phyloP scores from a whole-genome alignment of 2,797 vertebrate genomes.

The Sebastes trivittatus region DNA sequence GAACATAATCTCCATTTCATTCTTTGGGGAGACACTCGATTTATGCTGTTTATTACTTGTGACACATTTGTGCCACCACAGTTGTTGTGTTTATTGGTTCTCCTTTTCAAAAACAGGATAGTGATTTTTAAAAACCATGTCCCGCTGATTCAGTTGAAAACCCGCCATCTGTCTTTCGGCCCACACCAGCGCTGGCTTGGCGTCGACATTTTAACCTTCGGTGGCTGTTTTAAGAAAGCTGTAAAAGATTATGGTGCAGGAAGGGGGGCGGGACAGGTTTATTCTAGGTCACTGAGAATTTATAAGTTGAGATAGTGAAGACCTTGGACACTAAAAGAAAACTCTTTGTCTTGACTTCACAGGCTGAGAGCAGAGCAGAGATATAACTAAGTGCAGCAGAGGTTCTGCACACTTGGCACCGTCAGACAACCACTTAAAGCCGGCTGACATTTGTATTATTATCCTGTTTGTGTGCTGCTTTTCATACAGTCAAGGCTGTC shows the following conservation, averaged over 20 bases:
- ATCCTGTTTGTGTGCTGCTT: slow-evolving; percentile 33
- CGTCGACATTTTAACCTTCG: slow-evolving; percentile 53
- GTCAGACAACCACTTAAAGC: slow-evolving; percentile 29
- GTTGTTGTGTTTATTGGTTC: slow-evolving; percentile 25
- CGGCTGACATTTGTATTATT: slow-evolving; percentile 49
- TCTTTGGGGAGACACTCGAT: slow-evolving; percentile 23
- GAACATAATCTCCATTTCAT: slow-evolving; percentile 54
- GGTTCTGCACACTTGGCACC: slow-evolving; percentile 10
- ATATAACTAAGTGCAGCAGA: slow-evolving; percentile 32
- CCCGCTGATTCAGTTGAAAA: slow-evolving; percentile 32
- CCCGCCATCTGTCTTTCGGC: not conserved
- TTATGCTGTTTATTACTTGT: slow-evolving; percentile 27
- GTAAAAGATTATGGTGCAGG: slow-evolving; percentile 56
- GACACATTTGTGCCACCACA: not conserved
- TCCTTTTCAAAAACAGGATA: slow-evolving; percentile 23
- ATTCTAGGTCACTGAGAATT: slow-evolving; percentile 57
- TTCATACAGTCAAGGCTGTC: slow-evolving; percentile 30
- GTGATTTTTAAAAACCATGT: slow-evolving; percentile 13
- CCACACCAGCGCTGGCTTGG: not conserved
- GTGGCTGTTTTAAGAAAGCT: slow-evolving; percentile 45
- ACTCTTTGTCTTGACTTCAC: slow-evolving; percentile 47
- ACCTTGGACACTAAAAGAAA: slow-evolving; percentile 60
- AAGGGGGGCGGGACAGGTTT: slow-evolving; percentile 40
- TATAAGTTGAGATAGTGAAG: slow-evolving; percentile 50
- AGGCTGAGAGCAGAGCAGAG: slow-evolving; percentile 20